Evolutionary conservation across 2,888 invertebrate species (phyloP).

Genomic region (Calameuta filiformis): DNA sequence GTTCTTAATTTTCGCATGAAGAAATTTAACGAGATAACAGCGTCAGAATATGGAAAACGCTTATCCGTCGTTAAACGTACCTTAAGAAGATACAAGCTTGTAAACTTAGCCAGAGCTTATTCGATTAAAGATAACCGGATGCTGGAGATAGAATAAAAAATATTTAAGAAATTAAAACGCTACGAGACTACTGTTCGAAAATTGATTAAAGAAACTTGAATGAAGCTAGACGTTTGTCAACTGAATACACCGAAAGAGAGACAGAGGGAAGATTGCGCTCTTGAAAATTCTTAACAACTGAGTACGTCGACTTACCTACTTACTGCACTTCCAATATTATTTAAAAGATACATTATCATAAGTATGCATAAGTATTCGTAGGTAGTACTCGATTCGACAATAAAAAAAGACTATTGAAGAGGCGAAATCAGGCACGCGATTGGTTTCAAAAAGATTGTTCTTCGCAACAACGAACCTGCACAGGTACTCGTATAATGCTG

Average conservation of each 20-base stretch:
- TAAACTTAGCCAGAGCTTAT: not conserved
- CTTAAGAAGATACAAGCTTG: not conserved
- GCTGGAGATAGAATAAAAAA: not conserved
- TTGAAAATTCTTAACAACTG: not conserved
- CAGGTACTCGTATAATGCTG: not conserved
- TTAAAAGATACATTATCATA: not conserved
- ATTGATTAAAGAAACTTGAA: not conserved
- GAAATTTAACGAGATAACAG: not conserved
- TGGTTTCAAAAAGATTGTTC: not conserved
- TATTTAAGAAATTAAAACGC: not conserved
- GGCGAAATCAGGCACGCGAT: not conserved
- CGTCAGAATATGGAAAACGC: not conserved
- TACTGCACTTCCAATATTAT: not conserved
- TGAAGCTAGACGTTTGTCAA: not conserved
- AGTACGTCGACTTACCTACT: not conserved
- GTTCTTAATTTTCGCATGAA: not conserved
- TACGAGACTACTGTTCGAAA: not conserved
- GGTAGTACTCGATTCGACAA: not conserved
- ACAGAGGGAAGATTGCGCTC: not conserved
- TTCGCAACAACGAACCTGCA: not conserved
- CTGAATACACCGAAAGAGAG: not conserved
- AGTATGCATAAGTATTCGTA: not conserved
- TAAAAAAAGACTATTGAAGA: not conserved
- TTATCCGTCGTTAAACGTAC: not conserved
- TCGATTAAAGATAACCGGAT: not conserved